phyloP scores from a whole-genome alignment of 2,888 invertebrate species.

The Rhabditophanes sp. region DNA sequence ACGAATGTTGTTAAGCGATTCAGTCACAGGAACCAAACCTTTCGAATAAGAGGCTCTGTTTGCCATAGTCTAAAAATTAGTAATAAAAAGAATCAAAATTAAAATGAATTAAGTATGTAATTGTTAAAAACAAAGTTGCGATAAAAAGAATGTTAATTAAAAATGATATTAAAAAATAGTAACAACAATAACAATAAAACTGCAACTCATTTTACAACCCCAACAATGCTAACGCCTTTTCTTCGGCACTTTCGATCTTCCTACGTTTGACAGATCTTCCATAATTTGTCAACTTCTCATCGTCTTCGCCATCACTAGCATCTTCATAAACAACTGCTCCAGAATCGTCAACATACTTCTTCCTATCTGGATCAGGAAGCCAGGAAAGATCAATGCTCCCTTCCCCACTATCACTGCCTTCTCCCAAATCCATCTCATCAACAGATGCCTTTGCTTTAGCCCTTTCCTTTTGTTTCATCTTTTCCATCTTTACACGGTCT shows the following conservation, averaged over 20 bases:
- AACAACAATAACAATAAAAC: conserved; percentile 12
- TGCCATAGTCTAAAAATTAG: neutral
- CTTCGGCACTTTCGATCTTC: conserved; percentile 14
- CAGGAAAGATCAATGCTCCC: conserved; percentile 21
- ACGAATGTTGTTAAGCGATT: conserved; percentile 43
- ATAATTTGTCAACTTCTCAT: conserved; percentile 2
- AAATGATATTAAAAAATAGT: conserved; percentile 10
- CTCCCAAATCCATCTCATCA: conserved; percentile 16
- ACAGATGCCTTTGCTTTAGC: conserved; percentile 10
- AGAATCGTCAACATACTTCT: conserved; percentile 4
- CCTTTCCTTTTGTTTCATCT: conserved; percentile 18
- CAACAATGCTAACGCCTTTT: conserved; percentile 19
- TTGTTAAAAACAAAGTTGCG: conserved; percentile 2
- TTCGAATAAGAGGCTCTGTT: conserved; percentile 10
- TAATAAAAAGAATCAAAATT: conserved; percentile 1
- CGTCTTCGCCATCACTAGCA: conserved; percentile 7
- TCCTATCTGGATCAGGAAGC: conserved; percentile 31
- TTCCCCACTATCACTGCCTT: conserved; percentile 9
- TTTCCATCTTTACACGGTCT: too few species aligned
- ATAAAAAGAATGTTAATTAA: conserved; percentile 8
- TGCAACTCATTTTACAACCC: conserved; percentile 8
- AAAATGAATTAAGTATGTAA: conserved; percentile 3
- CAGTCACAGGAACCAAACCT: conserved; percentile 12
- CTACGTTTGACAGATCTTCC: conserved; percentile 6
- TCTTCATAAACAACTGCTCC: conserved; percentile 6